phyloP scores from a whole-genome alignment of 2,888 invertebrate species.

The Xestia sexstrigata region DNA sequence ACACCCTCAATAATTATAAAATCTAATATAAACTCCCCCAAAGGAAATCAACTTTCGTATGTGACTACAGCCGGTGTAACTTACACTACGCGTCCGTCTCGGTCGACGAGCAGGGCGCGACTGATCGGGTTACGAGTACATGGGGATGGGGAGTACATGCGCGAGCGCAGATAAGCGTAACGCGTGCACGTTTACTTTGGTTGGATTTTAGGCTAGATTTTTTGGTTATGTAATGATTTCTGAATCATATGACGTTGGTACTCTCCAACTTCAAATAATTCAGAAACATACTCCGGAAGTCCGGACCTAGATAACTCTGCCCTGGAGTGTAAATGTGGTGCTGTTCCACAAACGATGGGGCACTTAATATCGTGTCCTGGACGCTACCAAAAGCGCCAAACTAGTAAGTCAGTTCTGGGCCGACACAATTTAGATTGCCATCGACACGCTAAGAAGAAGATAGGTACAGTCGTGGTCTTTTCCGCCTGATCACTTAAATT shows the following conservation, averaged over 20 bases:
- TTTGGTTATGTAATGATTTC: background rate
- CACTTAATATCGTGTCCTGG: no score
- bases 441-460: no score
- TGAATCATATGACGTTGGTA: background rate
- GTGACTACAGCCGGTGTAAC: conserved; percentile 72
- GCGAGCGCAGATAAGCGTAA: conserved; percentile 52
- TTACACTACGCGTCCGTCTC: conserved; percentile 82
- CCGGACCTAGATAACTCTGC: no score
- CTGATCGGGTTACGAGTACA: conserved; percentile 82
- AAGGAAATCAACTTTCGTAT: conserved; percentile 81
- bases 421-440: no score
- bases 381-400: no score
- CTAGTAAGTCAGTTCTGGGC: no score
- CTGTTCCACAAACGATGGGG: no score
- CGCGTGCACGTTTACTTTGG: conserved; percentile 14
- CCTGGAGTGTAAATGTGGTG: no score
- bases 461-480: no score
- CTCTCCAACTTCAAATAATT: no score
- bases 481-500: no score
- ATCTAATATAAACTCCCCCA: conserved; percentile 65
- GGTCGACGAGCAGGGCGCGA: conserved; percentile 75
- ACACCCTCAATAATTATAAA: conserved; percentile 57
- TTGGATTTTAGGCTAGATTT: conserved; percentile 27
- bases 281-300: no score
- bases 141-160: conserved; percentile 62